Percentiles rank a stretch among this genome's conserved stretches.
These are phyloP conservation scores for Zaprionus ghesquierei DNA, from an alignment of 1,140 invertebrate genomes.

Conservation along the genomic window DNA sequence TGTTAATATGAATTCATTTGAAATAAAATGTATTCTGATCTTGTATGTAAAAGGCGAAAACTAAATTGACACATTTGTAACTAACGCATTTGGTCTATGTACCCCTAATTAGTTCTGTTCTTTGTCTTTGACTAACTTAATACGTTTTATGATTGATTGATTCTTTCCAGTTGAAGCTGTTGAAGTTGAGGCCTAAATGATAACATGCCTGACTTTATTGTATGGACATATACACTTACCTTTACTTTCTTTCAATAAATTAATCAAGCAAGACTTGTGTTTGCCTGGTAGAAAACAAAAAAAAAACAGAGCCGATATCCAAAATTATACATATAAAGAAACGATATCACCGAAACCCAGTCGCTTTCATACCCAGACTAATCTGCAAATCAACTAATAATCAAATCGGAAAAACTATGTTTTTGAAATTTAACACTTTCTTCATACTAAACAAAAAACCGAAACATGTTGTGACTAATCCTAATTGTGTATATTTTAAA, in stretches of 20 bases:
- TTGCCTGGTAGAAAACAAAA: conserved; percentile 67
- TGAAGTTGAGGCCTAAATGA: conserved; percentile 82
- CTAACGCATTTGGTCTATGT: conserved; percentile 62
- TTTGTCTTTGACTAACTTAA: conserved; percentile 77
- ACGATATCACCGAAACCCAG: conserved; percentile 57
- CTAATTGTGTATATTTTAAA: conserved; percentile 1
- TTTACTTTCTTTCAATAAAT: conserved; percentile 61
- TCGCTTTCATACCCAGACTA: conserved; percentile 61
- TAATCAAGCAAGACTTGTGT: conserved; percentile 63
- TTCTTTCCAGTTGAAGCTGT: conserved; percentile 82
- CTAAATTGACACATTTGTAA: conserved; percentile 43
- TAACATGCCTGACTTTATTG: conserved; percentile 78
- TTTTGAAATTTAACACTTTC: not conserved
- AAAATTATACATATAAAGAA: conserved; percentile 47
- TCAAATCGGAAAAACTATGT: not conserved
- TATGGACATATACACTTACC: conserved; percentile 77
- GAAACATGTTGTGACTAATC: conserved; percentile 5
- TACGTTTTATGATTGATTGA: conserved; percentile 81
- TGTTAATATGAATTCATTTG: not conserved
- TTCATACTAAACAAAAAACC: not conserved
- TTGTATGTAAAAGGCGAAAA: conserved; percentile 32
- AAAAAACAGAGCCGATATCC: conserved; percentile 63
- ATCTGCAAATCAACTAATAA: not conserved
- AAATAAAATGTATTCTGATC: not conserved
- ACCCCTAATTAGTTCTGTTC: conserved; percentile 66